phyloP scores from a whole-genome alignment of 2,888 invertebrate genomes.

The Rhynchonema sp. region DNA sequence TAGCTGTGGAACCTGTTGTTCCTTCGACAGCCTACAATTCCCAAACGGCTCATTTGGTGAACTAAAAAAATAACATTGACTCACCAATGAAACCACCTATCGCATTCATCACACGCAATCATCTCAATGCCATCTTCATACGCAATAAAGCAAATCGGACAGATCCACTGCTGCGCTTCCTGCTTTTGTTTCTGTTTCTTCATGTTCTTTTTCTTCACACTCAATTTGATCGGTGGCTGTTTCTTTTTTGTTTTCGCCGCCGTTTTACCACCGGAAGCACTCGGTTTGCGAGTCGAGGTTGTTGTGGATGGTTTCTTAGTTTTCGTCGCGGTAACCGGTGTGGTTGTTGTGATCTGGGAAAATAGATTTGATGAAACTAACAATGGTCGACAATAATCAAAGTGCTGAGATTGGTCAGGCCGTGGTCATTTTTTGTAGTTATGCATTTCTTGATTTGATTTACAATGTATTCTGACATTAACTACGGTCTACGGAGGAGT shows the following conservation, averaged over 20 bases:
- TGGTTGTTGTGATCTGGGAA: no score
- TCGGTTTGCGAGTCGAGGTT: neutral
- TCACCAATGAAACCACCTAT: slow-evolving; percentile 8
- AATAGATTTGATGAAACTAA: no score
- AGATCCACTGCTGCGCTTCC: slow-evolving; percentile 1
- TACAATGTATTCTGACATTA: no score
- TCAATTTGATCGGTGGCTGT: neutral
- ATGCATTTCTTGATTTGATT: no score
- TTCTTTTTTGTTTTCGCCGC: neutral
- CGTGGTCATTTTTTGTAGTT: no score
- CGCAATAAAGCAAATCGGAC: slow-evolving; percentile 4
- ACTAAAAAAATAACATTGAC: neutral
- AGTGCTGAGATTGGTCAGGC: no score
- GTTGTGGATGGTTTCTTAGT: neutral
- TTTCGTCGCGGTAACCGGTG: neutral
- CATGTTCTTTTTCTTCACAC: no score
- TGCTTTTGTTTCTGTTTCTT: neutral
- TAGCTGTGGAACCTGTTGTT: no score
- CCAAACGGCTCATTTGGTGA: neutral
- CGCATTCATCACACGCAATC: slow-evolving; percentile 8
- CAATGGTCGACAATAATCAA: no score
- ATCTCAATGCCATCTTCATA: slow-evolving; percentile 5
- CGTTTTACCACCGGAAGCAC: neutral
- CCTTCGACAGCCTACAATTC: no score
- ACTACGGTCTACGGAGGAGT: no score